phyloP scores from a whole-genome alignment of 2,888 invertebrate species.

The Cinara cedri region DNA sequence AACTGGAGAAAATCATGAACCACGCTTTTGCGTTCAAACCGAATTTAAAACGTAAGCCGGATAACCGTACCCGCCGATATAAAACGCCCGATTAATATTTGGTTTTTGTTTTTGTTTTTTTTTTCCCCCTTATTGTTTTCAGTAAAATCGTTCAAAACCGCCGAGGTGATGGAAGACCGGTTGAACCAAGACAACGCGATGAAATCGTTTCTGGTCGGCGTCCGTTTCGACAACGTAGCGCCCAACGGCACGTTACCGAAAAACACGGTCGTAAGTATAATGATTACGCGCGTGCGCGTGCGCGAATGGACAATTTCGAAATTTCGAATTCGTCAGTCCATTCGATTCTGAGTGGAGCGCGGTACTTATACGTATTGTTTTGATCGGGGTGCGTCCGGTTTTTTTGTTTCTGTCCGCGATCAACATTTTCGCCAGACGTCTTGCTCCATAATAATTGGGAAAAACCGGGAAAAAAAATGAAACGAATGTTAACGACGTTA shows the following conservation, averaged over 20 bases:
- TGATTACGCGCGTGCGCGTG: too few species aligned
- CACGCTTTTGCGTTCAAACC: constrained; percentile 6
- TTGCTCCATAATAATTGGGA: too few species aligned
- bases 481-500: too few species aligned
- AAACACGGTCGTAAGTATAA: constrained; percentile 39
- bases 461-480: too few species aligned
- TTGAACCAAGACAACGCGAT: constrained; percentile 47
- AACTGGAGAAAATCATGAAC: constrained; percentile 57
- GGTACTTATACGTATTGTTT: too few species aligned
- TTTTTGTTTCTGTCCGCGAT: too few species aligned
- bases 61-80: neutral
- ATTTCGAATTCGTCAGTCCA: too few species aligned
- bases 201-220: constrained; percentile 52
- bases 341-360: too few species aligned
- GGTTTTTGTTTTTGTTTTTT: neutral
- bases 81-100: neutral
- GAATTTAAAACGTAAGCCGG: constrained; percentile 34
- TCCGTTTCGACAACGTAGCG: constrained; percentile 50
- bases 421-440: too few species aligned
- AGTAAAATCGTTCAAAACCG: constrained; percentile 47
- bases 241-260: constrained; percentile 40
- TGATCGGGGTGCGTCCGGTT: too few species aligned
- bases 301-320: too few species aligned
- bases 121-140: neutral
- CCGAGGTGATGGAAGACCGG: constrained; percentile 36